A percentile compares a stretch with the other conserved stretches of the same genome.
phyloP scores from a whole-genome alignment of 2,113 vertebrate species.

The Glareola pratincola region DNA sequence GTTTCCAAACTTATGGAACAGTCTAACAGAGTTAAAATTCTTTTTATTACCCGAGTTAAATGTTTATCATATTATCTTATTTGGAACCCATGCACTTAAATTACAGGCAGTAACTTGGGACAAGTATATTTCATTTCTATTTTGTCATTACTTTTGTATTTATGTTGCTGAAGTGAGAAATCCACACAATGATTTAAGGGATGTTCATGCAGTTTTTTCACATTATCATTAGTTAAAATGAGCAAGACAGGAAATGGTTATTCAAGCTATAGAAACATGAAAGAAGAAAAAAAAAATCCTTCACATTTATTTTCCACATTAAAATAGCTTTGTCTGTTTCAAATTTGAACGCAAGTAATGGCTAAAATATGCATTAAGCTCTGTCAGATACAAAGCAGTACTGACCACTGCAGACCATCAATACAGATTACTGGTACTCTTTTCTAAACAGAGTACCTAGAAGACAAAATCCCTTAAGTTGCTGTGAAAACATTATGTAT shows the following conservation, averaged over 20 bases:
- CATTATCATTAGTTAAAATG: neutral
- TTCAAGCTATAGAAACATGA: neutral
- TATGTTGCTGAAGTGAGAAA: neutral
- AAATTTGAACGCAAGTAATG: neutral
- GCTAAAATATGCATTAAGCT: neutral
- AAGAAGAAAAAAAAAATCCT: neutral
- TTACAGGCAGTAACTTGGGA: neutral
- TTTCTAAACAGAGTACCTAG: accelerated
- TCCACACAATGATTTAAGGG: neutral
- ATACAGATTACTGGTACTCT: neutral
- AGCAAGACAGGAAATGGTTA: neutral
- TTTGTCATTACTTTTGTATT: neutral
- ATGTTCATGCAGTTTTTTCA: neutral
- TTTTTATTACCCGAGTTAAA: neutral
- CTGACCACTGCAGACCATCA: neutral
- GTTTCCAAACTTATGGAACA: neutral
- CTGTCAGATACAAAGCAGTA: neutral
- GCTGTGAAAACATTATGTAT: neutral
- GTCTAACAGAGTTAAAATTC: neutral
- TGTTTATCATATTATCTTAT: neutral
- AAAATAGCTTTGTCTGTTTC: conserved; percentile 6
- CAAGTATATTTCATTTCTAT: neutral
- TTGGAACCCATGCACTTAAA: neutral
- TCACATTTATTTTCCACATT: neutral
- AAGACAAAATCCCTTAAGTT: neutral